Base-by-base conservation (phyloP, 2,888 invertebrate species). In the Tetranychus truncatus region DNA sequence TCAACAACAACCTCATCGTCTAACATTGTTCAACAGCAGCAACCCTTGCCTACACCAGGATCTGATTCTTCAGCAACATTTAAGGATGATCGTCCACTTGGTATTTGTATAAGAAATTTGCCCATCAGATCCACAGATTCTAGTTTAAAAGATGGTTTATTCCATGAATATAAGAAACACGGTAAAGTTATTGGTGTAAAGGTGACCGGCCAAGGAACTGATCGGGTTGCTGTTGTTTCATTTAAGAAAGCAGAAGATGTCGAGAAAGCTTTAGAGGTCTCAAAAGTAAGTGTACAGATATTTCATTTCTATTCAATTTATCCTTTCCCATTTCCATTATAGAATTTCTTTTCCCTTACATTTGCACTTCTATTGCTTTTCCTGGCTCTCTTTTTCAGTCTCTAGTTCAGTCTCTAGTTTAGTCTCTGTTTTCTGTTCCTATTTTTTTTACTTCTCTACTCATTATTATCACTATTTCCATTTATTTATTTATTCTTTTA, bases 151-250 rank as follows among this genome's bases (percentile, higher is more conserved):
- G 96, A 96, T 85, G 96, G 95, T 79, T 88, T 96, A 80, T 96
- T 93, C 85, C 95, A 96, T 85, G 95, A 95, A 85, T 96, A 95
- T 87, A 96, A 96, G 86, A 96, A 95, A 83, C 93, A 95, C 85
- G 96, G 95, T 78, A 95, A 95, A 85, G 95, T 95, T 81, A 91
- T 92, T 80, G 92, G 92, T 88, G 94, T 95, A 77, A 91, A 91
- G 83, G 91, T 96, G 78, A 91, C 92, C 78, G 95, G 95, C 44
- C 90, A 91, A 81, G 92, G 90, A 79, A 89, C 90, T 74, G 93
- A 93, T 81, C 87, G 96, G 81, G 93, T 93, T 84, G 95, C 95
- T 79, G 88, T 96, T 81, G 91, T 93, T 78, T 92, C 93, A 82
- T 96, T 96, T 85, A 95, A 95, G 84, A 95, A 95, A 86, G 90